A percentile compares a stretch with the other conserved stretches of the same genome.
Conservation (phyloP, 1,140 invertebrate species). For the Brachionus angularis region DNA sequence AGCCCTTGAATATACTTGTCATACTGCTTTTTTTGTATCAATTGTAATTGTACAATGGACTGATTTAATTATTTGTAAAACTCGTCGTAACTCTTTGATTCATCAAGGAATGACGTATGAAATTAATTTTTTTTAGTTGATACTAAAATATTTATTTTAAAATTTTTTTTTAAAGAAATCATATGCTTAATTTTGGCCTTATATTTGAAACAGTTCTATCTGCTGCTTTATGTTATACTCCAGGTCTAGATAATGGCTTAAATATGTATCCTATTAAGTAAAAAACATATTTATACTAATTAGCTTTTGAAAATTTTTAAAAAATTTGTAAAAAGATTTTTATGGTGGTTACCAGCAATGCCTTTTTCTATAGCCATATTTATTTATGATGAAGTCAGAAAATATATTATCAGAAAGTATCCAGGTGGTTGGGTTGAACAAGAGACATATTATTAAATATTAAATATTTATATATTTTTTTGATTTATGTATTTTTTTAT, state of each 20-base stretch:
- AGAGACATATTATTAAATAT: constrained; percentile 75
- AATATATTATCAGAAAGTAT: constrained; percentile 82
- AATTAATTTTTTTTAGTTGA: constrained; percentile 59
- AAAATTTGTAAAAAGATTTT: constrained; percentile 69
- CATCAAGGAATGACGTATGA: constrained; percentile 82
- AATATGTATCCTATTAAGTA: constrained; percentile 59
- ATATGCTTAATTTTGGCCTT: constrained; percentile 57
- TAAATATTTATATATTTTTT: constrained; percentile 32
- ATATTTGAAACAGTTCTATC: constrained; percentile 59
- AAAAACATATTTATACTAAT: constrained; percentile 29
- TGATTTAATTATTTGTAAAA: constrained; percentile 97
- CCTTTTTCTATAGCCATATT: constrained; percentile 94
- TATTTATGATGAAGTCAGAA: constrained; percentile 86
- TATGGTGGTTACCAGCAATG: constrained; percentile 91
- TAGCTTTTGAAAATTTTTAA: not conserved
- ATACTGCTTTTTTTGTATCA: constrained; percentile 95
- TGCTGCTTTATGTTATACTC: constrained; percentile 56
- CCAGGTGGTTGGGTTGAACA: constrained; percentile 92
- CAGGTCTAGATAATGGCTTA: constrained; percentile 56
- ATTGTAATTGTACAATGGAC: constrained; percentile 98
- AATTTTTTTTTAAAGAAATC: constrained; percentile 48
- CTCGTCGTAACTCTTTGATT: constrained; percentile 86
- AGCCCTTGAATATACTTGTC: constrained; percentile 90
- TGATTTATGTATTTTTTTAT: not conserved
- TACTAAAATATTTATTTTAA: not conserved